Conservation (phyloP, 2,113 vertebrate genomes). For the Chiloscyllium plagiosum region DNA sequence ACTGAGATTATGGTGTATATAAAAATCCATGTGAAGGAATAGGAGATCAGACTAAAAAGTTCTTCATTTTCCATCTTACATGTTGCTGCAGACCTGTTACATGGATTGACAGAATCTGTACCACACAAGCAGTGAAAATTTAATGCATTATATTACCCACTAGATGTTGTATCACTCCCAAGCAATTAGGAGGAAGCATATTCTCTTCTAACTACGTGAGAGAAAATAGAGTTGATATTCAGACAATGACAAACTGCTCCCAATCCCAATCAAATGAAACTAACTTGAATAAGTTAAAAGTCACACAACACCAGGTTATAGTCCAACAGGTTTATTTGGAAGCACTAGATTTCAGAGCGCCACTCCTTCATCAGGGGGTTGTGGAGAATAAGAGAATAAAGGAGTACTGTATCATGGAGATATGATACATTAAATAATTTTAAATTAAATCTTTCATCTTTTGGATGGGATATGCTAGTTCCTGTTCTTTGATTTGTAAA, state of each 20-base stretch:
- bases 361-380: too few species aligned
- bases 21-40: neutral
- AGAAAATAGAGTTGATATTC: neutral
- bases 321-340: too few species aligned
- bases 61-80: neutral
- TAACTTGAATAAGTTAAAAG: neutral
- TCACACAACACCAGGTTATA: too few species aligned
- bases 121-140: slow-evolving; percentile 2
- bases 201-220: neutral
- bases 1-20: neutral
- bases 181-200: neutral
- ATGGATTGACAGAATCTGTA: neutral
- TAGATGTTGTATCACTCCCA: neutral
- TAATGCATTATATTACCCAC: neutral
- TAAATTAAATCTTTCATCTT: too few species aligned
- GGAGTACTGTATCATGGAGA: too few species aligned
- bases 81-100: neutral
- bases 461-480: too few species aligned
- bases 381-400: too few species aligned
- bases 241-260: neutral
- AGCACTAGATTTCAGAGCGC: too few species aligned
- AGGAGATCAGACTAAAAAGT: neutral
- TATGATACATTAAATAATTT: too few species aligned
- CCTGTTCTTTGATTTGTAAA: too few species aligned
- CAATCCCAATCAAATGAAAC: neutral